phyloP scores from a whole-genome alignment of 2,888 invertebrate genomes.

The Aplocera efformata region DNA sequence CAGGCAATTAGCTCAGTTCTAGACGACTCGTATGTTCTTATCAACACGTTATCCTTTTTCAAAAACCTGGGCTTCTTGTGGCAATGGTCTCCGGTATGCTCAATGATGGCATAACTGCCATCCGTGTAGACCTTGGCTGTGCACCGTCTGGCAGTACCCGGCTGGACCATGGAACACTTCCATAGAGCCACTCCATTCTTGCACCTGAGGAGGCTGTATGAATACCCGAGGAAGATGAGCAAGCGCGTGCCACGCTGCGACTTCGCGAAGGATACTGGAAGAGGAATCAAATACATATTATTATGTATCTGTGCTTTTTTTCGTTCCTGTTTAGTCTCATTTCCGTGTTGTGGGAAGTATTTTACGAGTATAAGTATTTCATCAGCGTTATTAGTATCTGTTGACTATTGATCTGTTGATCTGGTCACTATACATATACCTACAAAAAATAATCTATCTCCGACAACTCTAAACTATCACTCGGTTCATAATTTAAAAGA shows the following conservation, averaged over 20 bases:
- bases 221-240: constrained; percentile 1
- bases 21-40: constrained; percentile 1
- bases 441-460: too few relatives aligned
- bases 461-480: too few relatives aligned
- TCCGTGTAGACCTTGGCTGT: constrained; percentile 49
- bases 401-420: too few relatives aligned
- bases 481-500: too few relatives aligned
- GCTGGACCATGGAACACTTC: constrained; percentile 55
- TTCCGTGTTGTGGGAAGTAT: too few relatives aligned
- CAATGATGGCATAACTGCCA: constrained; percentile 35
- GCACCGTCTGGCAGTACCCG: constrained; percentile 47
- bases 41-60: constrained; percentile 32
- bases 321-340: too few relatives aligned
- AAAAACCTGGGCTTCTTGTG: constrained; percentile 49
- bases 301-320: too few relatives aligned
- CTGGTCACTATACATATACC: too few relatives aligned
- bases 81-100: constrained; percentile 35
- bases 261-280: constrained; percentile 8
- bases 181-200: constrained; percentile 41
- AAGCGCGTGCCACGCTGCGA: constrained; percentile 8
- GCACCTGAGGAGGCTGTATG: constrained; percentile 10
- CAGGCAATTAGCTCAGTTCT: too few relatives aligned
- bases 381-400: too few relatives aligned
- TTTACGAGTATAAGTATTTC: too few relatives aligned
- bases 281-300: too few relatives aligned